Evolutionary conservation across 2,888 invertebrate genomes (phyloP).

Genomic region (Netelia fuscicornis): DNA sequence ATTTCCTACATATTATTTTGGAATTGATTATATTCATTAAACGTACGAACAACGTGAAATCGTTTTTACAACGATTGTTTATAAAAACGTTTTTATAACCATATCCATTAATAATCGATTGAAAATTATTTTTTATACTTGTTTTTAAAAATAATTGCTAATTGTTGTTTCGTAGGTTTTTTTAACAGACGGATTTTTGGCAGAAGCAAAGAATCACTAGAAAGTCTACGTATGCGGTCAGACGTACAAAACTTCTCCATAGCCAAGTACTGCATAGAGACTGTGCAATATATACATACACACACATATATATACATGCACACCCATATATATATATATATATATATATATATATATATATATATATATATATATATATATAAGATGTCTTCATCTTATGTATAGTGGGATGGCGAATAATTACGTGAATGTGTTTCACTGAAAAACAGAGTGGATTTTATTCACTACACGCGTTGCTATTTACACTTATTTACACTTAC

Average conservation of each 20-base stretch:
- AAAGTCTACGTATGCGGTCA: slow-evolving; percentile 40
- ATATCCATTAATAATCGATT: no score
- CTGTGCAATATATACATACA: not conserved
- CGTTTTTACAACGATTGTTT: not conserved
- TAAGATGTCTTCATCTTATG: no score
- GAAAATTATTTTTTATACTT: not conserved
- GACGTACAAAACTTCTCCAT: slow-evolving; percentile 31
- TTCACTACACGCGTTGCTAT: no score
- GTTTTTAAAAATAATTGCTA: not conserved
- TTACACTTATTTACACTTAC: no score
- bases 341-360: not conserved
- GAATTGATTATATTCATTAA: no score
- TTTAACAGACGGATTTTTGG: not conserved
- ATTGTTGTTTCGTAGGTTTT: no score
- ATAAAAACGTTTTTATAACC: not conserved
- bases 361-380: not conserved
- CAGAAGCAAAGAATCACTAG: slow-evolving; percentile 17
- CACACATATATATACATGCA: not conserved
- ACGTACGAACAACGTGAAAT: not conserved
- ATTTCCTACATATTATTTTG: no score
- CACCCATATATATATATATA: no score
- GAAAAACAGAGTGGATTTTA: no score
- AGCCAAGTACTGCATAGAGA: slow-evolving; percentile 24
- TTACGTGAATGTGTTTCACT: no score
- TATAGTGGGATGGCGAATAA: no score